These are phyloP conservation scores for Epicampocera succincta DNA, from an alignment of 2,888 invertebrate genomes.

Conservation along the genomic window DNA sequence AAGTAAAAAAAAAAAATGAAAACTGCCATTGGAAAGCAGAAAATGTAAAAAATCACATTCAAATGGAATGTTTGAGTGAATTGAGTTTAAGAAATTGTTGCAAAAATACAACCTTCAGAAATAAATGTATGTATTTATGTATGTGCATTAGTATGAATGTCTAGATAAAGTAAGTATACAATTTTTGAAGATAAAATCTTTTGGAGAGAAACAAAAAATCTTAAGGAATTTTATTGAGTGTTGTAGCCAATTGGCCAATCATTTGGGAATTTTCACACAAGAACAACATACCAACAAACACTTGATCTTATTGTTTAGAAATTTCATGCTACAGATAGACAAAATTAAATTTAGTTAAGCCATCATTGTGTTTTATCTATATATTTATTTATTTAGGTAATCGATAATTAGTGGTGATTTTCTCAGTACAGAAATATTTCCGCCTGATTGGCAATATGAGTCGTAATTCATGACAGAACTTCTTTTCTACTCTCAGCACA, in stretches of 20 bases:
- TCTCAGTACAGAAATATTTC: too few relatives aligned
- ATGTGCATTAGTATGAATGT: background rate
- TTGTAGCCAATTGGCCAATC: conserved; percentile 61
- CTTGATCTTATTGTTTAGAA: conserved; percentile 3
- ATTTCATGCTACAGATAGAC: too few relatives aligned
- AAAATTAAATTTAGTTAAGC: too few relatives aligned
- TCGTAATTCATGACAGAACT: too few relatives aligned
- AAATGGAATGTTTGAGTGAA: conserved; percentile 37
- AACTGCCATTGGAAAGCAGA: conserved; percentile 55
- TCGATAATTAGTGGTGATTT: too few relatives aligned
- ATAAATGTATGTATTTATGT: conserved; percentile 2
- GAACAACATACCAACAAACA: background rate
- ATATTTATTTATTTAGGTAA: too few relatives aligned
- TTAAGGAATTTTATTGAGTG: conserved; percentile 52
- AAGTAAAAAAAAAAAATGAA: conserved; percentile 1
- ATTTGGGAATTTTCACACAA: conserved; percentile 53
- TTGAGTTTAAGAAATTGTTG: background rate
- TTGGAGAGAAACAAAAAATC: conserved; percentile 35
- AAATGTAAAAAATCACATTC: background rate
- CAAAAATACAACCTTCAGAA: background rate
- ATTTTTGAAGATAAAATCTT: background rate
- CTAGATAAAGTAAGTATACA: conserved; percentile 33
- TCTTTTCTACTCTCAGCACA: too few relatives aligned
- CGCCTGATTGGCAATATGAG: too few relatives aligned
- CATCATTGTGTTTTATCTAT: too few relatives aligned